Percentiles rank a stretch among this genome's conserved stretches.
phyloP scores from a whole-genome alignment of 1,140 invertebrate genomes.

The Cydia splendana region DNA sequence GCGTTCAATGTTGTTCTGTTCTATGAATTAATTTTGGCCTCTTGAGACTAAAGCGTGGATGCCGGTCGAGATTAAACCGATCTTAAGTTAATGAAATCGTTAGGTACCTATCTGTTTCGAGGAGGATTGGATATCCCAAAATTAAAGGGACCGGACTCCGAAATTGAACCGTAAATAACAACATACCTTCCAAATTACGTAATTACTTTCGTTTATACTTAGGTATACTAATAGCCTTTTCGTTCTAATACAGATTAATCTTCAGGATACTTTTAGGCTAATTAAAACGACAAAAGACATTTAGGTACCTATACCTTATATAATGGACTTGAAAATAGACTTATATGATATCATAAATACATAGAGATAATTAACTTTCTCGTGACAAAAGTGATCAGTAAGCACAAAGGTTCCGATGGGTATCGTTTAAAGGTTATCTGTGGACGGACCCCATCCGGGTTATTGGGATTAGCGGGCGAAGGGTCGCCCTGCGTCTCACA shows the following conservation, averaged over 20 bases:
- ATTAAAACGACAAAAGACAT: too few relatives aligned
- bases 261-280: not conserved
- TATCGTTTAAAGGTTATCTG: slow-evolving; percentile 6
- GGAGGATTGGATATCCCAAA: slow-evolving; percentile 26
- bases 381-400: not conserved
- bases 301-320: too few relatives aligned
- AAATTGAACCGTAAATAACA: slow-evolving; percentile 23
- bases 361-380: too few relatives aligned
- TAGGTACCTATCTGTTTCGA: slow-evolving; percentile 42
- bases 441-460: slow-evolving; percentile 6
- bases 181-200: slow-evolving; percentile 7
- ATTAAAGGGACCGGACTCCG: slow-evolving; percentile 28
- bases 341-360: too few relatives aligned
- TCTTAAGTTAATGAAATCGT: slow-evolving; percentile 60
- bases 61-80: slow-evolving; percentile 62
- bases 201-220: not conserved
- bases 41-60: slow-evolving; percentile 57
- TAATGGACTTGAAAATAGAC: too few relatives aligned
- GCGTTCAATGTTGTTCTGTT: slow-evolving; percentile 61
- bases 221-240: not conserved
- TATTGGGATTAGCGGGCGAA: slow-evolving; percentile 19
- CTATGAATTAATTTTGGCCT: slow-evolving; percentile 73
- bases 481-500: not conserved
- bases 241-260: not conserved
- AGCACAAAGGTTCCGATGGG: slow-evolving; percentile 2